Percentiles rank a stretch among this genome's conserved stretches.
These are phyloP conservation scores for Oryzias curvinotus DNA, from an alignment of 2,113 vertebrate species.

Conservation along the genomic window DNA sequence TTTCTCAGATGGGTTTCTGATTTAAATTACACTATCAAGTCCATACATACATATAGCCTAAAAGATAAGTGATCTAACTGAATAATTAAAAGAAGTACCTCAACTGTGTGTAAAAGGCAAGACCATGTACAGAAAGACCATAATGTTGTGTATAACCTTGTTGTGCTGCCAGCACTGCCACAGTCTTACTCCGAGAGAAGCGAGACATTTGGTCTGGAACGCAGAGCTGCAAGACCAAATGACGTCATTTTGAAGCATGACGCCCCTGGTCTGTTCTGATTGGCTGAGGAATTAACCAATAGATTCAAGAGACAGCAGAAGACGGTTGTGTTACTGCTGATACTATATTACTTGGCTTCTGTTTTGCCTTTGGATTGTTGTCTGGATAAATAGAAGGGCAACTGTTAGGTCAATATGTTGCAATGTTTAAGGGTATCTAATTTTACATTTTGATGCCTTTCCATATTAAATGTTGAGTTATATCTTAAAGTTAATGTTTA, in stretches of 20 bases:
- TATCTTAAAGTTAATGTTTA: too few species aligned
- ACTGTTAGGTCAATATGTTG: background rate
- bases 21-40: too few species aligned
- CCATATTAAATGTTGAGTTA: too few species aligned
- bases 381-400: conserved; percentile 34
- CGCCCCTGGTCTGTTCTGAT: conserved; percentile 47
- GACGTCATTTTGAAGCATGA: too few species aligned
- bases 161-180: conserved; percentile 67
- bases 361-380: conserved; percentile 34
- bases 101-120: conserved; percentile 21
- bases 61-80: background rate
- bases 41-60: too few species aligned
- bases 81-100: conserved; percentile 23
- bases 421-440: too few species aligned
- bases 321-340: conserved; percentile 50
- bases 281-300: conserved; percentile 70
- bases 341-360: conserved; percentile 47
- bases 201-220: too few species aligned
- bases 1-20: background rate
- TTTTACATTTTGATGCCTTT: too few species aligned
- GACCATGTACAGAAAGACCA: conserved; percentile 44
- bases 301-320: conserved; percentile 59
- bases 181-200: conserved; percentile 3
- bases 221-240: too few species aligned
- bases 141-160: conserved; percentile 66